Conservation (phyloP, 37 sponge, comb jelly and placozoan species). For the Aplysina aerophoba region DNA sequence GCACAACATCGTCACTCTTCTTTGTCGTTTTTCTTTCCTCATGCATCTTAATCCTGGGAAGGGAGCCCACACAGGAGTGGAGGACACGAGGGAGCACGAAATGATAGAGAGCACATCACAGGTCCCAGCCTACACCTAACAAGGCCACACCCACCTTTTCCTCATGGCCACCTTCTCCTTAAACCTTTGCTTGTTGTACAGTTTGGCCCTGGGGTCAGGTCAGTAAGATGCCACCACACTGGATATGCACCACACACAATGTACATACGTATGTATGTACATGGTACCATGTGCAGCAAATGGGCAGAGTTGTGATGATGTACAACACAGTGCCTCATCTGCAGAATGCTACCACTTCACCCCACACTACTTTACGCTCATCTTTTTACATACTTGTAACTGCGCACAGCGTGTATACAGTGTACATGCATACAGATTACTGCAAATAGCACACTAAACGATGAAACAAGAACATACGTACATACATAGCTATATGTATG, state of each 20-base stretch:
- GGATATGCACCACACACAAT: neutral
- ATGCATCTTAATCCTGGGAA: constrained; percentile 84
- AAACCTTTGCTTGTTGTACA: constrained; percentile 94
- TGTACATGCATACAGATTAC: no score
- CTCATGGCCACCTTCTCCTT: constrained; percentile 95
- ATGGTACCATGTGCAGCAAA: no score
- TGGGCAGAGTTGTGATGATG: constrained; percentile 8
- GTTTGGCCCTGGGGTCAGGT: constrained; percentile 82
- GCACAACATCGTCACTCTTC: constrained; percentile 80
- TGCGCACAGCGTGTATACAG: no score
- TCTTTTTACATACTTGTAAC: no score
- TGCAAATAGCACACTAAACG: no score
- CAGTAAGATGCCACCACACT: no score
- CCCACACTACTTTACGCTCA: no score
- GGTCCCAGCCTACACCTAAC: neutral
- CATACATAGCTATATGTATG: no score
- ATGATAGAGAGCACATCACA: no score
- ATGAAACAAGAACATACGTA: no score
- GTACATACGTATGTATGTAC: no score
- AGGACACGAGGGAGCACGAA: neutral
- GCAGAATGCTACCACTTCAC: no score
- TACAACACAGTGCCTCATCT: neutral
- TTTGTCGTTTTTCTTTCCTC: constrained; percentile 85
- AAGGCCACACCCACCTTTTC: constrained; percentile 62
- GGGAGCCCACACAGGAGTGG: neutral